Evolutionary conservation across 2,888 invertebrate genomes (phyloP), one percentile per base, ranked within the genome.

Genomic region (Drosophila nigritarsus): DNA sequence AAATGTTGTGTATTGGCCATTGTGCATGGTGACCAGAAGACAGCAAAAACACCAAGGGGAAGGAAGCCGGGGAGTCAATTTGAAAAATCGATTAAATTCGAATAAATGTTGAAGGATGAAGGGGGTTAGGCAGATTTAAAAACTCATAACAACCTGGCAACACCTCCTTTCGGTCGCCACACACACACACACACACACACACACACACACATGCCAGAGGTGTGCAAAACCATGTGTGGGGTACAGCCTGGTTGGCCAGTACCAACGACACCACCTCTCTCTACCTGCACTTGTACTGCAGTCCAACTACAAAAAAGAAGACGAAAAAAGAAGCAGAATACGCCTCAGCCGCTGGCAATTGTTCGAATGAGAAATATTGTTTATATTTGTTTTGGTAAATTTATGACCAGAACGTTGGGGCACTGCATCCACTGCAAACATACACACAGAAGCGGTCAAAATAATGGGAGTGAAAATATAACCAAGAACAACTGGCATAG

Each of bases 61-160:
- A 60, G 56, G 45, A 49, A 27, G 63, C 32, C 49, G 62, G 74
- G 71, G 78, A 87, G 85, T 72, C 80, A 82, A 88, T 87, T 89
- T 89, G 83, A 81, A 89, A 91, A 91, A 91, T 91, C 92, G 91
- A 92, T 91, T 91, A 91, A 92, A 91, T 91, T 86, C 90, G 79
- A 87, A 91, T 92, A 91, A 91, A 91, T 91, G 91, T 89, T 85
- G 89, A 80, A 82, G 82, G 80, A 75, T 82, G 87, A 38, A 29
- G 55, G 81, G 81, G 83, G 83, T 86, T 80, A 80, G 82, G 73
- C 90, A 84, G 91, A 85, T 91, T 91, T 91, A 90, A 91, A 91
- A 91, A 89, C 89, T 91, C 90, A 92, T 92, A 91, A 91, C 92
- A 91, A 89, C 78, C 68, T 90, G 92, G 90, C 87, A 91, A 91